Conservation (phyloP, 2,113 vertebrate species). For the Aptenodytes patagonicus region DNA sequence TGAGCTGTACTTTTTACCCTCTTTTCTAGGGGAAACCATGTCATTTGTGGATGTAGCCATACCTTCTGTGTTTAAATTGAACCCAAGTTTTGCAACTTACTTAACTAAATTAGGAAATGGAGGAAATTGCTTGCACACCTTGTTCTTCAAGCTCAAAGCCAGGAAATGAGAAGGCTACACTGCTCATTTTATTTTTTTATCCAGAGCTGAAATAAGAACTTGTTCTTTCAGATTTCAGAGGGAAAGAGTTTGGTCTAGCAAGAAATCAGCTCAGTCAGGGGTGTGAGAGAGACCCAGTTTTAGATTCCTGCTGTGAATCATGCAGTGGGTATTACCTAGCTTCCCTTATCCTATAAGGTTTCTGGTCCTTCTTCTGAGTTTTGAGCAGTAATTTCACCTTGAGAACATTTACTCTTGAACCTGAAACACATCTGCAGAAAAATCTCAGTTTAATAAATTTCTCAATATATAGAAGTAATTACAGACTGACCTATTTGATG, state of each 20-base stretch:
- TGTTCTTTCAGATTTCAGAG: background rate
- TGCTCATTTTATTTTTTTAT: background rate
- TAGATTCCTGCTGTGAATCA: constrained; percentile 18
- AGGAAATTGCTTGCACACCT: background rate
- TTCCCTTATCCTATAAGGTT: background rate
- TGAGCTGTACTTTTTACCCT: background rate
- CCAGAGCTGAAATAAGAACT: background rate
- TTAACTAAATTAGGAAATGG: constrained; percentile 19
- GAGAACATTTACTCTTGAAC: background rate
- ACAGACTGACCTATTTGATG: background rate
- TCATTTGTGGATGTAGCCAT: background rate
- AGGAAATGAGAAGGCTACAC: constrained; percentile 11
- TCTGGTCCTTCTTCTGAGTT: background rate
- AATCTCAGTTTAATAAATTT: background rate
- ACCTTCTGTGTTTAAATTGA: background rate
- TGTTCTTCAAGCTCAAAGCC: constrained; percentile 22
- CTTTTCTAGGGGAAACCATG: background rate
- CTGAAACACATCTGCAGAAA: background rate
- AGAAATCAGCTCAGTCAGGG: background rate
- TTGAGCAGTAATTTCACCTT: background rate
- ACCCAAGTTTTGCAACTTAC: background rate
- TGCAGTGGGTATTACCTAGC: background rate
- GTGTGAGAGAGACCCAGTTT: constrained; percentile 23
- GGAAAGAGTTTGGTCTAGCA: background rate
- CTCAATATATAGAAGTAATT: background rate